phyloP scores from a whole-genome alignment of 2,113 vertebrate species.

The Rousettus leschenaultii region DNA sequence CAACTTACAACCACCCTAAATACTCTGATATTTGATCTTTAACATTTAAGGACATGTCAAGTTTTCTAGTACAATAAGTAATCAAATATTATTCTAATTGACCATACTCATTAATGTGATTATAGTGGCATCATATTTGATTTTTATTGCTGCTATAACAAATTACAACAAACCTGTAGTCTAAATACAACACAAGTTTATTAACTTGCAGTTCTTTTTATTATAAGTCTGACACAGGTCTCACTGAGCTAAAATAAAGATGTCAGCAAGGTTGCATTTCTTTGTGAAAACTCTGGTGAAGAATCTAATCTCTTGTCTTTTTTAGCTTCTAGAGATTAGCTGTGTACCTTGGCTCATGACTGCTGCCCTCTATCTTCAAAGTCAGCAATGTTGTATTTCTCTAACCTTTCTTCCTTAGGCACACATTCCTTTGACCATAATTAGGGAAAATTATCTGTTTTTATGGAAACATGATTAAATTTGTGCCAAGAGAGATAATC shows the following conservation, averaged over 20 bases:
- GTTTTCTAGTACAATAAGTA: background rate
- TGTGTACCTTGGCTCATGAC: background rate
- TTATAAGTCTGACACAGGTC: background rate
- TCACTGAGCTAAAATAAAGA: background rate
- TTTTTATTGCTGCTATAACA: background rate
- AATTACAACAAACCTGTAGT: background rate
- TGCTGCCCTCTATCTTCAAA: background rate
- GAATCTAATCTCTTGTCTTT: background rate
- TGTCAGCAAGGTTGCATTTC: background rate
- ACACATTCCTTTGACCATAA: background rate
- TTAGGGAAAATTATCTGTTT: background rate
- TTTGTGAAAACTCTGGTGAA: background rate
- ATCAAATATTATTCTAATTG: background rate
- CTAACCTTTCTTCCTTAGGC: background rate
- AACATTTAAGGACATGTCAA: background rate
- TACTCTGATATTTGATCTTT: background rate
- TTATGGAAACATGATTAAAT: background rate
- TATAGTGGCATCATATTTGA: background rate
- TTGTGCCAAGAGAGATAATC: background rate
- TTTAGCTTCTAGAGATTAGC: background rate
- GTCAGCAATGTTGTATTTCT: background rate
- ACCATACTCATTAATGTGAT: background rate
- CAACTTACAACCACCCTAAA: background rate
- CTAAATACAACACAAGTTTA: background rate
- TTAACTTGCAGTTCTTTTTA: background rate